Base-by-base conservation (phyloP, 1,140 invertebrate species). In the Tetranychus cinnabarinus region DNA sequence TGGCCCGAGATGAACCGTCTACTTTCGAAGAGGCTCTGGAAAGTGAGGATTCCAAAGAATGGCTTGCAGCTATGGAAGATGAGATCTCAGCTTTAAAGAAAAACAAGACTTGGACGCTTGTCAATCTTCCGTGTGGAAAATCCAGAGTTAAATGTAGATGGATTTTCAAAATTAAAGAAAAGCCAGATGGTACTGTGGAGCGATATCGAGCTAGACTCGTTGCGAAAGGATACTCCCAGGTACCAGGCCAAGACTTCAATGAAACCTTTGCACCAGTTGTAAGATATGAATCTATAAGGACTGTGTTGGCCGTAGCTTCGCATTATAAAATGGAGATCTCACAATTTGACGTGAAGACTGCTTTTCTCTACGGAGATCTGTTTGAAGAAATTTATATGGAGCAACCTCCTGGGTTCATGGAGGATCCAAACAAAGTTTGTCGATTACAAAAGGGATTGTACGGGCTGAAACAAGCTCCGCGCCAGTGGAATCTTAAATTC, bases 381-480 rank as follows among this genome's bases (percentile, higher is more conserved):
- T 34, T 62, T 3, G 61, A 62, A 50, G 59, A 62, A 23, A 69
- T 76, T 8, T 62, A 62, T 36, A 62, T 61, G 60, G 39, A 39
- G 5, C 56, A 39, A 23, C 60, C 60, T 2, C 6, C 8, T 6
- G 61, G 61, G 1, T 59, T 39, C 23, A 34, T 62, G 34, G 23
- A 50, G 5, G 50, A 31, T 15, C 3, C 23, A 34, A 8, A 37
- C 34, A 42, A 12, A 10, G 56, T 64, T 13, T 59, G 56, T 35
- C 55, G 60, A 65, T 60, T 77, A 12, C 69, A 67, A 37, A 73
- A 71, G 63, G 69, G 68, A 15, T 35, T 76, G 7, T 75, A 75
- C 62, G 71, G 71, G 3, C 59, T 76, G 10, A 73, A 74, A 62
- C 72, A 77, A 64, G 68, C 71, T 33, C 68, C 71, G 31, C 64